phyloP scores from a whole-genome alignment of 2,888 invertebrate species.

The Conomelus anceps region DNA sequence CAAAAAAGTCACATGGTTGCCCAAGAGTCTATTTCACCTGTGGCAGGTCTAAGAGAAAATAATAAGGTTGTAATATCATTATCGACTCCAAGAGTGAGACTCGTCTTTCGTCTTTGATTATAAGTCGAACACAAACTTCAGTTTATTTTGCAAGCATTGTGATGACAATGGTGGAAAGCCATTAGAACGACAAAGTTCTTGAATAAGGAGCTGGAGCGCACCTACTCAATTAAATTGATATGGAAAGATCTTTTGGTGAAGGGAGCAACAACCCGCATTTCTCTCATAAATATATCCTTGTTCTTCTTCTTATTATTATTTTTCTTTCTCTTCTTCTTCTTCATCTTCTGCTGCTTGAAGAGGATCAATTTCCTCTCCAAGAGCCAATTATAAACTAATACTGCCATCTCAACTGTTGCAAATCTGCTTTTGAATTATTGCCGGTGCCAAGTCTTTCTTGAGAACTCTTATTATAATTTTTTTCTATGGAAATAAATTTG shows the following conservation, averaged over 20 bases:
- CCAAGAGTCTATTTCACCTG: too few species aligned
- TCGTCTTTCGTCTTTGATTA: not conserved
- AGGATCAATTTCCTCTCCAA: not conserved
- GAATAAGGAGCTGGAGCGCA: not conserved
- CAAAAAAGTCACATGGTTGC: too few species aligned
- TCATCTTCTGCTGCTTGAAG: not conserved
- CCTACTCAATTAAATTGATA: not conserved
- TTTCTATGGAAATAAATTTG: too few species aligned
- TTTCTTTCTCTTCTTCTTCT: not conserved
- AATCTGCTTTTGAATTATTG: not conserved
- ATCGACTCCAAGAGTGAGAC: not conserved
- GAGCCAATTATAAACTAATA: not conserved
- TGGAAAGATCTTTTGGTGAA: not conserved
- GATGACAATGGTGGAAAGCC: not conserved
- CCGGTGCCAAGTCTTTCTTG: not conserved
- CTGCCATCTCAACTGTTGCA: not conserved
- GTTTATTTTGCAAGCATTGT: not conserved
- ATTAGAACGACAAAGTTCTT: not conserved
- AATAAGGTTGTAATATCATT: too few species aligned
- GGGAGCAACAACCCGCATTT: not conserved
- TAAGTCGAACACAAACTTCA: not conserved
- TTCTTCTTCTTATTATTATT: not conserved
- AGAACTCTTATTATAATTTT: not conserved
- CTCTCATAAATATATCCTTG: not conserved
- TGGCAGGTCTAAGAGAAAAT: too few species aligned